Evolutionary conservation across 2,113 vertebrate genomes (phyloP).

Genomic region (Albula glossodonta): DNA sequence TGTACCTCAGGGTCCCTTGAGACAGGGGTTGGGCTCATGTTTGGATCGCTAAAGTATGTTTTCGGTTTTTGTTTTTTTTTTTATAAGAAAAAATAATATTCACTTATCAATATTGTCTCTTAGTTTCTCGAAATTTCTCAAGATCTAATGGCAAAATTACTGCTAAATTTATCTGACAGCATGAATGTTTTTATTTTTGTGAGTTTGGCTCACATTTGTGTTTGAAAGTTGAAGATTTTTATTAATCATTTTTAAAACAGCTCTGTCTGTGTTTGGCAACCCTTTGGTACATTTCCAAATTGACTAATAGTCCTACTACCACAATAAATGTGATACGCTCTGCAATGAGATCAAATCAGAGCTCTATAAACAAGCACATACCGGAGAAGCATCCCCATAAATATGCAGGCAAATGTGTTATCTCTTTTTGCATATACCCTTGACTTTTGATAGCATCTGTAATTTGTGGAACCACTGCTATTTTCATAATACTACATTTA

Average conservation of each 20-base stretch:
- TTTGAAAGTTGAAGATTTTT: neutral
- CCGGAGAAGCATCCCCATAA: constrained; percentile 43
- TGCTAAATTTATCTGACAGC: neutral
- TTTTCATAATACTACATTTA: constrained; percentile 30
- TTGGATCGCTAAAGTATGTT: too few species aligned
- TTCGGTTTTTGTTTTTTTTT: too few species aligned
- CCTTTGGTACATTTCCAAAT: constrained; percentile 50
- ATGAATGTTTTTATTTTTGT: neutral
- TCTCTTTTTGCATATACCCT: constrained; percentile 40
- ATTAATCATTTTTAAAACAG: neutral
- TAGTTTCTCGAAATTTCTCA: too few species aligned
- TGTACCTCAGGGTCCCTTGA: too few species aligned
- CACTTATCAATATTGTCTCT: too few species aligned
- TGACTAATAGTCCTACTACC: constrained; percentile 49
- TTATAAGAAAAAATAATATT: too few species aligned
- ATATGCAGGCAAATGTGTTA: constrained; percentile 42
- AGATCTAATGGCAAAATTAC: too few species aligned
- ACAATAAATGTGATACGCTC: constrained; percentile 32
- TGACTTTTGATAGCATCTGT: constrained; percentile 51
- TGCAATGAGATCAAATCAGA: constrained; percentile 58
- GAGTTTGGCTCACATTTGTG: neutral
- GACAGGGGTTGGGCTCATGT: too few species aligned
- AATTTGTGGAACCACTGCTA: constrained; percentile 63
- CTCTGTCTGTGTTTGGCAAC: neutral
- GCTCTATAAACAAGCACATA: constrained; percentile 42